Conservation (phyloP, 2,888 invertebrate species). For the Ferrisia virgata region DNA sequence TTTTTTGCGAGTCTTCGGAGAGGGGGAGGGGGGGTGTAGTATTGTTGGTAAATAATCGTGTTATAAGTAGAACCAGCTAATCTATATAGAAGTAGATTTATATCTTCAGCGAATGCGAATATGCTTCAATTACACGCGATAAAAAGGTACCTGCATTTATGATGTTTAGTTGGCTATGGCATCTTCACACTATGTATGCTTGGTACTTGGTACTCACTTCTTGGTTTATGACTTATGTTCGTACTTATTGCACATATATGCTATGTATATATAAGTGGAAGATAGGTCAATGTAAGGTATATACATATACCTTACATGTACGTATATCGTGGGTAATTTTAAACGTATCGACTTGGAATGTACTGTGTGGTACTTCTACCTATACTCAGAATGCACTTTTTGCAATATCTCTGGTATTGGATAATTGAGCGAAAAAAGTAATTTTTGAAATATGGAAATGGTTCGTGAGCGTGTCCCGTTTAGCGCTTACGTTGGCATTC, state of each 20-base stretch:
- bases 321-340: background rate
- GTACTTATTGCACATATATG: background rate
- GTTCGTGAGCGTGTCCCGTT: background rate
- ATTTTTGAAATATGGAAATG: conserved; percentile 14
- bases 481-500: too few species aligned
- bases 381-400: too few species aligned
- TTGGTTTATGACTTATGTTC: background rate
- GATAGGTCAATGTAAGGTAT: too few species aligned
- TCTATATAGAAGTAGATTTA: background rate
- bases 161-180: background rate
- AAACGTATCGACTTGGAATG: background rate
- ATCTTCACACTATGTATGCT: background rate
- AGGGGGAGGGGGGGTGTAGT: background rate
- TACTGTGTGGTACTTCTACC: background rate
- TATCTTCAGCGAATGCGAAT: background rate
- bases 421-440: conserved; percentile 2
- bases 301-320: too few species aligned
- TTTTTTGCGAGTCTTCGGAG: too few species aligned
- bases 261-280: background rate
- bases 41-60: background rate
- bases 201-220: background rate
- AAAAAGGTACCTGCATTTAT: background rate
- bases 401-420: background rate
- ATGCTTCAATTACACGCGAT: background rate
- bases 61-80: too few species aligned